Evolutionary conservation across 2,113 vertebrate genomes (phyloP).

Genomic region (Phylloscopus whistleri): DNA sequence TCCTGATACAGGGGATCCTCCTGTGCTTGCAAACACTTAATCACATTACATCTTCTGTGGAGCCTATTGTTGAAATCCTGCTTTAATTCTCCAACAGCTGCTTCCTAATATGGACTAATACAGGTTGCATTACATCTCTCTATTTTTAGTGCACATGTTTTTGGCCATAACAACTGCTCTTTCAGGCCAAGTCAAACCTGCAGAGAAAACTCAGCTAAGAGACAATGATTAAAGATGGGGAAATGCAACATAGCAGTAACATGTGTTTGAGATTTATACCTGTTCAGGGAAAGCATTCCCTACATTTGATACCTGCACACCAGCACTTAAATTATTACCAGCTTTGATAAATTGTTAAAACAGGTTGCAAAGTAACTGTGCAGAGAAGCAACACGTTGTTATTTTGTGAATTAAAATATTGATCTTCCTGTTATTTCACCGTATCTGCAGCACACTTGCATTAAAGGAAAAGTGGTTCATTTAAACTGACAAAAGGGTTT

Average conservation of each 20-base stretch:
- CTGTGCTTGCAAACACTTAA: slow-evolving; percentile 24
- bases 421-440: neutral
- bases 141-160: slow-evolving; percentile 65
- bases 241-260: neutral
- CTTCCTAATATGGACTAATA: slow-evolving; percentile 68
- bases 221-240: slow-evolving; percentile 47
- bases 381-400: neutral
- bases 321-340: slow-evolving; percentile 24
- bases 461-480: neutral
- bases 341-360: slow-evolving; percentile 33
- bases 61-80: slow-evolving; percentile 12
- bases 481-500: slow-evolving; percentile 38
- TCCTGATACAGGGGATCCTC: neutral
- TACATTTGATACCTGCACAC: neutral
- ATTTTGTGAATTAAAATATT: neutral
- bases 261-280: slow-evolving; percentile 44
- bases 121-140: slow-evolving; percentile 51
- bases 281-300: neutral
- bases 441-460: neutral
- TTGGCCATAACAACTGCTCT: slow-evolving; percentile 52
- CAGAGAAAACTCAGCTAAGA: slow-evolving; percentile 40
- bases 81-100: slow-evolving; percentile 53
- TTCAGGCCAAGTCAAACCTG: slow-evolving; percentile 61
- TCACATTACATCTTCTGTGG: slow-evolving; percentile 8
- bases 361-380: neutral